Evolutionary conservation across 2,113 vertebrate genomes (phyloP).

Genomic region (Cyanoramphus novaezelandiae): DNA sequence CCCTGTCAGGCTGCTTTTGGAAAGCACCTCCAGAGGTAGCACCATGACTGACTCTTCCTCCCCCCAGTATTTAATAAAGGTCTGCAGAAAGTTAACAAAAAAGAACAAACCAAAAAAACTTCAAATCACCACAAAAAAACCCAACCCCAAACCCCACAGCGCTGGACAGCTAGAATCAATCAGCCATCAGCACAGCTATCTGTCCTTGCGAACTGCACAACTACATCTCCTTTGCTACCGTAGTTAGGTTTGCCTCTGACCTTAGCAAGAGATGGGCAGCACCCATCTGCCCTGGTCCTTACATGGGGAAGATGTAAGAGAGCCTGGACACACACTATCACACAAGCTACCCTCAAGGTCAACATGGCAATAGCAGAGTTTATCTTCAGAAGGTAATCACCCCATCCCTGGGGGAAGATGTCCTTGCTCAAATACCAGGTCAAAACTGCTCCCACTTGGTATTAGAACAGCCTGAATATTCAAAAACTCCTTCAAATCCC

Average conservation of each 20-base stretch:
- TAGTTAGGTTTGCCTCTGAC: neutral
- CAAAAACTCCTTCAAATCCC: neutral
- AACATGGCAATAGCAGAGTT: neutral
- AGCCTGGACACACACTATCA: neutral
- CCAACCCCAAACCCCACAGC: neutral
- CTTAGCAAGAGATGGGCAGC: neutral
- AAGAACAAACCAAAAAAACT: neutral
- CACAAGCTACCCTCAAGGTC: neutral
- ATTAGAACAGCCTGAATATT: neutral
- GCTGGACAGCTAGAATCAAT: neutral
- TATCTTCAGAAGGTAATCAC: neutral
- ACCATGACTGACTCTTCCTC: neutral
- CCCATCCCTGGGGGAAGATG: neutral
- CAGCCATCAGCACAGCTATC: neutral
- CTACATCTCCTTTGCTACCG: neutral
- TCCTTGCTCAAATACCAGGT: neutral
- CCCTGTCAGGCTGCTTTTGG: neutral
- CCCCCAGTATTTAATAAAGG: neutral
- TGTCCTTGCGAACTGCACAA: neutral
- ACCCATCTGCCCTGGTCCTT: neutral
- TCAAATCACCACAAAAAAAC: neutral
- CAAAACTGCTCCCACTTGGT: neutral
- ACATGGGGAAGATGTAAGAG: neutral
- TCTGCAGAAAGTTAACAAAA: neutral
- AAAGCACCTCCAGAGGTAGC: neutral